Base-by-base conservation (phyloP, 1,140 invertebrate species). In the Pseudachorutes palmiensis region DNA sequence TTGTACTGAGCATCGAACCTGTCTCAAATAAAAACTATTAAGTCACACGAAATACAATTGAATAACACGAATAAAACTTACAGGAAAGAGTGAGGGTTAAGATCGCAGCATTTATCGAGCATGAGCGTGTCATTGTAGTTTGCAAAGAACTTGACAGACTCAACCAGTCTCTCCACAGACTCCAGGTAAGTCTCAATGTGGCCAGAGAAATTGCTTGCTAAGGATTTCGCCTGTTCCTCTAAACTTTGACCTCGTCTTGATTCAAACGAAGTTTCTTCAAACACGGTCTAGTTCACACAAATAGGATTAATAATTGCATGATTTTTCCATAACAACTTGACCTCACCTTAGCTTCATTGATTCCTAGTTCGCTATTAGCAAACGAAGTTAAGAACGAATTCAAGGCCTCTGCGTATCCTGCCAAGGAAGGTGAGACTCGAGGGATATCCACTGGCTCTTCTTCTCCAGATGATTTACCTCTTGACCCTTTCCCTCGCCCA, bases 281-380 rank as follows among this genome's bases (percentile, higher is more conserved):
- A 55, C 3, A 55, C 24, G 51, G 51, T 9, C 19, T 12, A 45
- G 9, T 45, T 45, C 36, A 45, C 9, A 14, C 3, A 24, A 16
- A 22, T 55, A 5, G 24, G 24, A 55, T 14, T 19, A 9, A 55
- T 55, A 26, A 55, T 19, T 12, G 24, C 9, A 16, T 12, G 5
- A 55, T 55, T 5, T 5, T 26, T 55, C 9, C 24, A 5, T 9
- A 64, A 19, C 26, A 24, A 16, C 5, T 62, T n/a, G n/a, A n/a
- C n/a, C n/a, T n/a, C n/a, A 65, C 67, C 55, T 65, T 51, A 5
- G 57, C 59, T 60, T 65, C 28, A 22, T 65, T 61, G 19, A 49
- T 63, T 55, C 63, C 36, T 19, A 69, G 28, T 48, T 69, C 67
- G 1, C n/a, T n/a, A n/a, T n/a, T n/a, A n/a, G n/a, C n/a, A n/a